Base-by-base conservation (phyloP, 2,888 invertebrate species). In the Dyspetes luteomarginatus region DNA sequence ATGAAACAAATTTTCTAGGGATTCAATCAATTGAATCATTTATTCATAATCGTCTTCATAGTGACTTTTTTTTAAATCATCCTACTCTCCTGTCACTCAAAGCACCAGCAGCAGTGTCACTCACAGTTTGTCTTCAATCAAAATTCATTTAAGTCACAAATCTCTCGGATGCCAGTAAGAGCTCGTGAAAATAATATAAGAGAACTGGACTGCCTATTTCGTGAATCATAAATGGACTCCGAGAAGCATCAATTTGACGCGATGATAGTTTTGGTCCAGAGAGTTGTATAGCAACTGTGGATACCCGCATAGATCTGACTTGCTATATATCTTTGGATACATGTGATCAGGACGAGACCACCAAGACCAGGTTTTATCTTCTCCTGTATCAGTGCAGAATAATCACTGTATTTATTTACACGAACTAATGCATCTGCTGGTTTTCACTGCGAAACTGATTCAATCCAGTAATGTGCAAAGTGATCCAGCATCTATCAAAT, bases 251-350 rank as follows among this genome's bases (percentile, higher is more conserved):
- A 36, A 12, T 36, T 36, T 36, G 36, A 12, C 36, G 12, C 36
- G 12, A 3, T 36, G 36, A 36, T 36, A 7, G 36, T 36, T 2
- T 36, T 36, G 36, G 9, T 3, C 2, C 12, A 36, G 36, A 12
- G 3, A 36, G 36, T 7, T 36, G 12, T 36, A 36, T 36, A 7
- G 12, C 36, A 36, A 12, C 36, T 36, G 2, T 36, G 9, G 36
- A 56, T 26, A 50, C 81, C 81, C 81, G 77, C 77, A 81, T 81
- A 12, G 73, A 72, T 68, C 64, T 50, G 48, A 58, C 56, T n/a
- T n/a, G n/a, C n/a, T n/a, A n/a, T n/a, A n/a, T n/a, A n/a, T n/a
- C n/a, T 43, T 41, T 48, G 56, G 73, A 73, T 73, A 52, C 43
- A 72, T 15, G 58, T 52, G 48, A 26, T 58, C 24, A n/a, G 41